Base-by-base conservation (phyloP, 2,113 vertebrate species). In the Scomber japonicus region DNA sequence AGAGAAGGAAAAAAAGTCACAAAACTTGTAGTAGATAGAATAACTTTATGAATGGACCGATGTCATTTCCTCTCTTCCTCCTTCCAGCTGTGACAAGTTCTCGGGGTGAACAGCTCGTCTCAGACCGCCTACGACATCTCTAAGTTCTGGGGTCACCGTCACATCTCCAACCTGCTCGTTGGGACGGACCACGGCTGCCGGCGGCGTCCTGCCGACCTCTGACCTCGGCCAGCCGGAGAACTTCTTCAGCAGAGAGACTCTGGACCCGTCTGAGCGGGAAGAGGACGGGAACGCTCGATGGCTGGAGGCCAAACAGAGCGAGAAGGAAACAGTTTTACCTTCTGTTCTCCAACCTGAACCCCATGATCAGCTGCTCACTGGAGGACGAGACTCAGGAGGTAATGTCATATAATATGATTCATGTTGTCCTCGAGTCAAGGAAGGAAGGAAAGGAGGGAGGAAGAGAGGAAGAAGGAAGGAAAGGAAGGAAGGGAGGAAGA, bases 61-160 rank as follows among this genome's bases (percentile, higher is more conserved):
- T n/a, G n/a, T n/a, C n/a, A n/a, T n/a, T n/a, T n/a, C n/a, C n/a
- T n/a, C n/a, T n/a, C 40, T 49, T 45, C 50, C 62, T 50, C 30
- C 35, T 44, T 57, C 5, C 0, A 99, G 97, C 71, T 97, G 97
- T 77, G 96, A 98, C 83, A 96, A 81, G 49, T 93, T 94, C 57
- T 31, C 91, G 0, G 59, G 0, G 59, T 95, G 63, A 99, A 98
- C 93, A 93, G 93, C 57, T 97, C 97, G 19, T 96, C 90, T 1
- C 97, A 99, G 85, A 98, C 96, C 8, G 97, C 97, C 70, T 90
- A 95, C 67, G 97, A 99, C 48, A 95, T 99, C 60, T 97, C 97
- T 83, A 94, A 90, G 84, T 98, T 99, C 94, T 99, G 98, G 98
- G 98, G 97, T 5, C 96, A 98, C 93, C 93, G 94, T 54, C 96